Conservation (phyloP, 2,888 invertebrate genomes). For the Drosophila multiciliata region DNA sequence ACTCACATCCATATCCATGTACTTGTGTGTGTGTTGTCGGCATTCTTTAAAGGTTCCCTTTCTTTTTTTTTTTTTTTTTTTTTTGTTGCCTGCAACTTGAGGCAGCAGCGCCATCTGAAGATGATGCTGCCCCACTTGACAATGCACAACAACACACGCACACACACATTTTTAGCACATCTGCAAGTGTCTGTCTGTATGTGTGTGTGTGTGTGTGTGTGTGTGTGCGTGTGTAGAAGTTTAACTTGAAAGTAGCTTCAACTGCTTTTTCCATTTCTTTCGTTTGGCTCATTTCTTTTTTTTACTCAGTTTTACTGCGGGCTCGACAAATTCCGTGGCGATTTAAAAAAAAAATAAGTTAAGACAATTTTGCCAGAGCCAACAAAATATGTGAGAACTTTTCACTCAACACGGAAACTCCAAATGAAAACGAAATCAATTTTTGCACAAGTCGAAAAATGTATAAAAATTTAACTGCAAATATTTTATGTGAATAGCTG, state of each 20-base stretch:
- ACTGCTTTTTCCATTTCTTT: constrained; percentile 45
- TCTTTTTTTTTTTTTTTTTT: constrained; percentile 1
- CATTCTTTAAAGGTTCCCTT: constrained; percentile 65
- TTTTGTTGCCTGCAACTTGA: constrained; percentile 39
- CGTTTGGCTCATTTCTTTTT: constrained; percentile 17
- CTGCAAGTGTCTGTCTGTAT: not conserved
- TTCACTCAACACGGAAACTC: constrained; percentile 5
- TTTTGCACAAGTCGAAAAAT: not conserved
- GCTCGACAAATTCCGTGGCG: constrained; percentile 39
- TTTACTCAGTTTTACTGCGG: constrained; percentile 9
- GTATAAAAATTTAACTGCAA: not conserved
- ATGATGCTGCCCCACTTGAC: constrained; percentile 74
- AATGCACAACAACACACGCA: constrained; percentile 34
- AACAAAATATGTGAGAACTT: constrained; percentile 25
- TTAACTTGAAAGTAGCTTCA: constrained; percentile 72
- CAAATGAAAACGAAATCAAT: constrained; percentile 8
- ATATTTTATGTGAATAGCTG: not conserved
- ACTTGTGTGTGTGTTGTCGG: constrained; percentile 57
- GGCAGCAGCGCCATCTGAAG: constrained; percentile 61
- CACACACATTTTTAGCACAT: not conserved
- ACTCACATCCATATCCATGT: not conserved
- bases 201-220: not conserved
- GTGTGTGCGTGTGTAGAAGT: constrained; percentile 26
- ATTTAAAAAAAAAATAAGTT: constrained; percentile 15
- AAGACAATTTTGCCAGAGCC: constrained; percentile 19